These are phyloP conservation scores for Tricholaema leucomelas DNA, from an alignment of 2,113 vertebrate species.

Conservation along the genomic window DNA sequence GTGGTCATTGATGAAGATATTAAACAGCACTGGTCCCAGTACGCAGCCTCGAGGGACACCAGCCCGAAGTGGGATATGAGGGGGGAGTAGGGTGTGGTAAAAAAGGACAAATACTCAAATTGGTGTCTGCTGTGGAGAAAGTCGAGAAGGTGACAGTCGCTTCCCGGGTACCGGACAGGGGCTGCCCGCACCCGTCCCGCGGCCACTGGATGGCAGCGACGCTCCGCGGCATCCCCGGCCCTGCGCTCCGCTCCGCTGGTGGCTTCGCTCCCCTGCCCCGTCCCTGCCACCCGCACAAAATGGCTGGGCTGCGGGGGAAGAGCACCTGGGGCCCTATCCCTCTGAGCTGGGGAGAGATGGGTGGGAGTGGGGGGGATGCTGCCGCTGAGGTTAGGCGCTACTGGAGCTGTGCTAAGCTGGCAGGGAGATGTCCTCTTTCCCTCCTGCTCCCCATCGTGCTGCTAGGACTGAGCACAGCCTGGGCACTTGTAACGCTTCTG, in stretches of 20 bases:
- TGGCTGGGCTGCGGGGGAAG: neutral
- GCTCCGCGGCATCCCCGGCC: neutral
- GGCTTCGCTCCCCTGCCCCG: neutral
- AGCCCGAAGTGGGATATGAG: neutral
- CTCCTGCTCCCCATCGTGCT: neutral
- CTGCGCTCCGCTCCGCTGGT: neutral
- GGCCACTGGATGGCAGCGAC: slow-evolving; percentile 54
- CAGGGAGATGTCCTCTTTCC: rapidly evolving
- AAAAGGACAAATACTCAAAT: neutral
- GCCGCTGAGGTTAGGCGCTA: neutral
- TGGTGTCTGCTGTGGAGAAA: rapidly evolving
- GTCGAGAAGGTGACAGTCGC: rapidly evolving
- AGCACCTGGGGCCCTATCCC: neutral
- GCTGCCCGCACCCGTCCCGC: neutral
- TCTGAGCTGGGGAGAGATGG: neutral
- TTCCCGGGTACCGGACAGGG: neutral
- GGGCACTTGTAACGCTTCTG: rapidly evolving
- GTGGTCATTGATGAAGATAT: neutral
- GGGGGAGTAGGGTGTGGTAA: too few relatives aligned
- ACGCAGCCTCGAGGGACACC: neutral
- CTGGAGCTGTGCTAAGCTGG: neutral
- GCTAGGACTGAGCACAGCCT: rapidly evolving
- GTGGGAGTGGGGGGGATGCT: neutral
- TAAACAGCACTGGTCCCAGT: neutral
- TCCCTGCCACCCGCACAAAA: neutral